Conservation (phyloP, 2,113 vertebrate genomes). For the Setophaga coronata region DNA sequence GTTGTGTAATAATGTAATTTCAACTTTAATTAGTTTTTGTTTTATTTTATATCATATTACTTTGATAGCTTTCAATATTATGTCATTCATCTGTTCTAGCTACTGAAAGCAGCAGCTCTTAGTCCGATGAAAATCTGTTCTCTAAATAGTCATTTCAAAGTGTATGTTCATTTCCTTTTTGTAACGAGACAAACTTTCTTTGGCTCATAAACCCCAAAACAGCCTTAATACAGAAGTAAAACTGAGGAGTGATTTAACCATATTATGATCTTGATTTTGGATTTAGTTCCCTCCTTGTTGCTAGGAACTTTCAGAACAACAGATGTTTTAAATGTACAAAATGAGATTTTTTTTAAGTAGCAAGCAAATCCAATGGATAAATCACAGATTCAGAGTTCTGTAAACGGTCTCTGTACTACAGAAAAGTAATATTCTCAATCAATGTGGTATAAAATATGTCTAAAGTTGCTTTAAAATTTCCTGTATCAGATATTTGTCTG, state of each 20-base stretch:
- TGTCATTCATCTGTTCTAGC: not conserved
- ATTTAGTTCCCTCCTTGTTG: not conserved
- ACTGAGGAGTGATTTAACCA: conserved; percentile 6
- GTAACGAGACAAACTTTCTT: conserved; percentile 67
- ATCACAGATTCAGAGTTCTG: not conserved
- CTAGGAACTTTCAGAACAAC: not conserved
- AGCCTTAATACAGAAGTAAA: conserved; percentile 50
- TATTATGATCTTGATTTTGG: not conserved
- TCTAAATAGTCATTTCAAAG: conserved; percentile 32
- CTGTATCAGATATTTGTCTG: not conserved
- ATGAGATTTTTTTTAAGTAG: not conserved
- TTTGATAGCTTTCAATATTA: not conserved
- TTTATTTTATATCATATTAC: not conserved
- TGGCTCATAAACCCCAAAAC: conserved; percentile 61
- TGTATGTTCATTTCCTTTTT: conserved; percentile 55
- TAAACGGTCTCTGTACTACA: not conserved
- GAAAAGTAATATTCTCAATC: not conserved
- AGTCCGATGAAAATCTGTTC: conserved; percentile 32
- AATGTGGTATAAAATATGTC: not conserved
- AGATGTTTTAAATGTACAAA: conserved; percentile 34
- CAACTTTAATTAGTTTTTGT: not conserved
- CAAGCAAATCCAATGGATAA: not conserved
- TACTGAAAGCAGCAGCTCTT: conserved; percentile 5
- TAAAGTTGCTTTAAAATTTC: not conserved
- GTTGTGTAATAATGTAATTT: not conserved